Conservation (phyloP, 2,113 vertebrate genomes). For the Otis tarda region DNA sequence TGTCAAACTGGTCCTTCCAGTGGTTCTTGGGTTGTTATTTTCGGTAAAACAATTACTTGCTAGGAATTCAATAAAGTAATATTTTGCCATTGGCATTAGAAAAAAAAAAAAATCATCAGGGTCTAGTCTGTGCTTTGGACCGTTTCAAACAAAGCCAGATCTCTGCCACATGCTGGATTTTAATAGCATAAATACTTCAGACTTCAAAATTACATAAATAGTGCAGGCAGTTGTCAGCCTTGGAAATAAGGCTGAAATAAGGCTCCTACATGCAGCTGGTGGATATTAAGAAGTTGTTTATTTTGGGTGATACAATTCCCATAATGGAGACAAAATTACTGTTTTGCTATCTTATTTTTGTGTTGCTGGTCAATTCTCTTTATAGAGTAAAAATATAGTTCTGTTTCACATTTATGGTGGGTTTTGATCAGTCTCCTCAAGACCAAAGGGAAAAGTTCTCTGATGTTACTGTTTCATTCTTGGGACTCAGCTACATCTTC, state of each 20-base stretch:
- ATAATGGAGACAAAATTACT: constrained; percentile 26
- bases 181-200: constrained; percentile 3
- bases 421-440: not conserved
- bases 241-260: too few relatives aligned
- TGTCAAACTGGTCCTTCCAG: not conserved
- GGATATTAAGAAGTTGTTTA: constrained; percentile 28
- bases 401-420: not conserved
- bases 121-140: not conserved
- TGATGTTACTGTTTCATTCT: not conserved
- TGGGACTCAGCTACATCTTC: not conserved
- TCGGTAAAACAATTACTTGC: not conserved
- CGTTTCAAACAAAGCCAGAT: not conserved
- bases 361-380: not conserved
- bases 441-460: not conserved
- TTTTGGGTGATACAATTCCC: constrained; percentile 14
- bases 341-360: constrained; percentile 10
- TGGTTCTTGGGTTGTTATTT: not conserved
- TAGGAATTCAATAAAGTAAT: not conserved
- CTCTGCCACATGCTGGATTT: not conserved
- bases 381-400: not conserved
- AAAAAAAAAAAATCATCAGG: not conserved
- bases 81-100: not conserved
- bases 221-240: not conserved
- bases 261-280: not conserved
- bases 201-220: constrained; percentile 23